Conservation (phyloP, 1,140 invertebrate genomes). For the Drosophila pseudoananassae region DNA sequence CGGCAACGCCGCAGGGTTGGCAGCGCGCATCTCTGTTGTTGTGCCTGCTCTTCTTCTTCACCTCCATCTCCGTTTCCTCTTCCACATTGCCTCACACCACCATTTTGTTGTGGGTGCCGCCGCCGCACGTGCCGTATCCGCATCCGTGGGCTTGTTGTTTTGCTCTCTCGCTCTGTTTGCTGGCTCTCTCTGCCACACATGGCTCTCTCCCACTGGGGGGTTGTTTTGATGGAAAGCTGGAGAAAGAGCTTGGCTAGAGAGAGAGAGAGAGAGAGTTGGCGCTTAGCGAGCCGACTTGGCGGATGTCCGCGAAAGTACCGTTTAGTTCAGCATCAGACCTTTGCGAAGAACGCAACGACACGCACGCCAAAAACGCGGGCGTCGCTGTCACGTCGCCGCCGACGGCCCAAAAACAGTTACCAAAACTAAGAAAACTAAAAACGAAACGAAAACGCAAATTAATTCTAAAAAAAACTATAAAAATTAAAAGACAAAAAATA, state of each 20-base stretch:
- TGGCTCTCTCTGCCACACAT: background rate
- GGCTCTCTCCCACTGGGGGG: slow-evolving; percentile 21
- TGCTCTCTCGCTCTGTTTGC: background rate
- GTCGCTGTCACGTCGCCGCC: slow-evolving; percentile 48
- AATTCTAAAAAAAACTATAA: slow-evolving; percentile 11
- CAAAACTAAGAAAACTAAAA: slow-evolving; percentile 6
- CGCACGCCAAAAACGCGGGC: slow-evolving; percentile 54
- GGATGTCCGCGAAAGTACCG: slow-evolving; percentile 38
- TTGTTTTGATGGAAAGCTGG: slow-evolving; percentile 11
- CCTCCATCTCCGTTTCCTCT: slow-evolving; percentile 7
- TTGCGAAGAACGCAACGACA: slow-evolving; percentile 57
- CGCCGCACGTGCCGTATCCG: slow-evolving; percentile 48
- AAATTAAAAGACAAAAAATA: slow-evolving; percentile 2
- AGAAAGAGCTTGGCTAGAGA: background rate
- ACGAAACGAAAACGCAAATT: background rate
- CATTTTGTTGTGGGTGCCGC: slow-evolving; percentile 50
- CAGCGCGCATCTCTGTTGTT: slow-evolving; percentile 40
- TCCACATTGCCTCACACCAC: background rate
- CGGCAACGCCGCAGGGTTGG: slow-evolving; percentile 59
- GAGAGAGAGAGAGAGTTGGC: slow-evolving; percentile 2
- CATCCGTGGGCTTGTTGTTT: slow-evolving; percentile 41
- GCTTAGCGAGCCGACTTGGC: slow-evolving; percentile 57
- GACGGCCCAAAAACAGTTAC: slow-evolving; percentile 41
- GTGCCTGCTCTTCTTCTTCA: slow-evolving; percentile 12
- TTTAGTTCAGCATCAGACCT: slow-evolving; percentile 76